A percentile compares a stretch with the other conserved stretches of the same genome.
These are phyloP conservation scores for Oncorhynchus gorbuscha DNA, from an alignment of 2,113 vertebrate species.

Conservation along the genomic window DNA sequence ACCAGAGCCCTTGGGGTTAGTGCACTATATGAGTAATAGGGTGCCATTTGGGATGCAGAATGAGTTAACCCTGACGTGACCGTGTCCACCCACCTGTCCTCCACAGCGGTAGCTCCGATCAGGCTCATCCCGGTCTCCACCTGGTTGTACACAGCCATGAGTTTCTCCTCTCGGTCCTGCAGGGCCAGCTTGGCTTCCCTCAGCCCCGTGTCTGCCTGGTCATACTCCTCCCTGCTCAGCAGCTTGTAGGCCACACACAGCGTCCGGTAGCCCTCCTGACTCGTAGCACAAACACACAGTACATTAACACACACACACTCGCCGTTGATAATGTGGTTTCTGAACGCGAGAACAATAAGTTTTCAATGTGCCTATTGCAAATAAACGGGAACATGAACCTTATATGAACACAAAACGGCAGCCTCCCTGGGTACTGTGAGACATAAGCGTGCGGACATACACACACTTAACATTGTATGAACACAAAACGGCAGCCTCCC, in stretches of 20 bases:
- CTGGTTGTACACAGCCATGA: constrained; percentile 87
- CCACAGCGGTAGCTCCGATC: constrained; percentile 95
- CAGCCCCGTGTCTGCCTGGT: constrained; percentile 77
- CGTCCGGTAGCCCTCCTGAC: constrained; percentile 91
- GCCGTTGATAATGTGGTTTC: too few relatives aligned
- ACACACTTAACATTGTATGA: too few relatives aligned
- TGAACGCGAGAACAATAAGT: too few relatives aligned
- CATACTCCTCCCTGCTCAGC: constrained; percentile 79
- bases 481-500: too few relatives aligned
- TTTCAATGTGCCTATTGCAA: too few relatives aligned
- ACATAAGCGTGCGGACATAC: not conserved
- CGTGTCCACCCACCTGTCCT: constrained; percentile 82
- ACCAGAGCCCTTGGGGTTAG: too few relatives aligned
- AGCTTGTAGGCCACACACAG: constrained; percentile 93
- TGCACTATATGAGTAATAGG: too few relatives aligned
- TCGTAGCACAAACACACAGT: not conserved
- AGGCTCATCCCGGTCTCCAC: constrained; percentile 91
- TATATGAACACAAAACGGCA: too few relatives aligned
- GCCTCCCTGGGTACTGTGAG: too few relatives aligned
- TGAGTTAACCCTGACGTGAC: not conserved
- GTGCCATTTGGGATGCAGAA: too few relatives aligned
- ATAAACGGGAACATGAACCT: too few relatives aligned
- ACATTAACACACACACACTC: too few relatives aligned
- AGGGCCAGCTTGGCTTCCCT: constrained; percentile 86
- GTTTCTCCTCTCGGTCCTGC: constrained; percentile 91